Base-by-base conservation (phyloP, 2,888 invertebrate genomes). In the Lithophane socia region DNA sequence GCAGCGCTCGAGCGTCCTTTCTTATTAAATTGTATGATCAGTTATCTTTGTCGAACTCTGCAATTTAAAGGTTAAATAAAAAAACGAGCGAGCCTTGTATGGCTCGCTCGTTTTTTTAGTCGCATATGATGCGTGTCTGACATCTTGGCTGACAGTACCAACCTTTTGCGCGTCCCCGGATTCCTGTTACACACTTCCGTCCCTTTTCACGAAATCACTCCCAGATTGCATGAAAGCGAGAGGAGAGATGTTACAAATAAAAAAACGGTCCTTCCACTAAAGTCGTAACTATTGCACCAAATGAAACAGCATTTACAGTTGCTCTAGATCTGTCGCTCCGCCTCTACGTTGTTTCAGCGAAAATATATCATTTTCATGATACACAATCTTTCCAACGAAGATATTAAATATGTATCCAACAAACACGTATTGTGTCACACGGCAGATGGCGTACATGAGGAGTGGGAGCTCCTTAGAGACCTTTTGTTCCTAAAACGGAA, bases 331-430 rank as follows among this genome's bases (percentile, higher is more conserved):
- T 60, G 56, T 78, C 72, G 13, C 37, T 56, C 37, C 42, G 21
- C 24, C 5, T 44, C 47, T 49, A 21, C 71, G 69, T 74, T 73
- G 68, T 69, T 72, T 74, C 74, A 49, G n/a, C 54, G 67, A 75
- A 73, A 67, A 76, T 52, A 61, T 77, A 71, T 54, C n/a, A 65
- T 56, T 56, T 69, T 68, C 49, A 63, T 44, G 73, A 73, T 54
- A 73, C 56, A 56, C 54, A 77, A 75, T 80, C 49, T 73, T 79
- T 72, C 69, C 77, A 44, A 66, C 73, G 75, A 64, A 52, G 61
- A 69, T 77, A 82, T 86, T 79, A 86, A 86, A 86, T 79, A 86
- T 86, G 84, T 76, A 86, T 74, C 54, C 47, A 73, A 65, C 72
- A 76, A 74, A 75, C 76, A 77, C n/a, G 75, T 85, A 71, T 73